Conservation (phyloP, 2,797 vertebrate species). For the Pseudochaenichthys georgianus region DNA sequence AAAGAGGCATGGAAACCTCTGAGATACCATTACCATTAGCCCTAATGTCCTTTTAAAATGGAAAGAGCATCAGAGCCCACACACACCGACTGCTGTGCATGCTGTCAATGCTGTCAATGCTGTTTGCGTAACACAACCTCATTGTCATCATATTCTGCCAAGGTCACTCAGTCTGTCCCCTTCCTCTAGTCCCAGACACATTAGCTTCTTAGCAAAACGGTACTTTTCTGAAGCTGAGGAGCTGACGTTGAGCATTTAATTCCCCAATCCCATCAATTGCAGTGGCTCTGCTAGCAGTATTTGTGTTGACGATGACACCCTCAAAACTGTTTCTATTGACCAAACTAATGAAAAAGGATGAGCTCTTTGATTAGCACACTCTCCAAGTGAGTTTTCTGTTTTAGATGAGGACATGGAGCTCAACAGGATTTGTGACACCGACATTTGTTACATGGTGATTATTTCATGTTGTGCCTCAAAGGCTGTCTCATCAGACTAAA, state of each 20-base stretch:
- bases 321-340: background rate
- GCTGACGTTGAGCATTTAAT: background rate
- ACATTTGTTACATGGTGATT: slow-evolving; percentile 33
- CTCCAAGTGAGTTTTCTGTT: slow-evolving; percentile 13
- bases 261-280: background rate
- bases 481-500: slow-evolving; percentile 29
- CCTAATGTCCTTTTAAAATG: slow-evolving; percentile 85
- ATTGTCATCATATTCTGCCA: slow-evolving; percentile 64
- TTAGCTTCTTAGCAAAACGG: slow-evolving; percentile 42
- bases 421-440: slow-evolving; percentile 13
- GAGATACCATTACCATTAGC: slow-evolving; percentile 82
- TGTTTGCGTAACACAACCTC: slow-evolving; percentile 51
- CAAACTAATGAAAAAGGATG: slow-evolving; percentile 20
- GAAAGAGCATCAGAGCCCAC: slow-evolving; percentile 80
- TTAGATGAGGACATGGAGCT: slow-evolving; percentile 12
- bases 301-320: no score
- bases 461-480: slow-evolving; percentile 45
- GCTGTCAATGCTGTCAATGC: slow-evolving; percentile 52
- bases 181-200: slow-evolving; percentile 40
- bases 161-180: slow-evolving; percentile 59
- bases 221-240: slow-evolving; percentile 14
- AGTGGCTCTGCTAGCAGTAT: background rate
- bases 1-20: slow-evolving; percentile 76
- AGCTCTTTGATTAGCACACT: background rate
- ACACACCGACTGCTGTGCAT: slow-evolving; percentile 56